Conservation (phyloP, 2,797 vertebrate species). For the Apodemus agrarius region DNA sequence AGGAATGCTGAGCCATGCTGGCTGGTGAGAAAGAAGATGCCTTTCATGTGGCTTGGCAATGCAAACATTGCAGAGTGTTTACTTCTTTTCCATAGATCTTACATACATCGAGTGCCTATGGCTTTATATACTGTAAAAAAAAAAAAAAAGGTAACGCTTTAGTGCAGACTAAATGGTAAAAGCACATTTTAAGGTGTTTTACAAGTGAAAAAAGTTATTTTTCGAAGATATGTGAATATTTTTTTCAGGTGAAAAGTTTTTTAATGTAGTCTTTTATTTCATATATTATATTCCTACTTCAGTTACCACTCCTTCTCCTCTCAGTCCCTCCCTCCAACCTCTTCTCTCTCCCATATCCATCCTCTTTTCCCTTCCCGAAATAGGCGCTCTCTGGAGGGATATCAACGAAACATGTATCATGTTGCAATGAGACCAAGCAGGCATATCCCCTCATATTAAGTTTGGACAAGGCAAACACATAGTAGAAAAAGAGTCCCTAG, state of each 20-base stretch:
- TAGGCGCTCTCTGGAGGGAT: rapidly evolving
- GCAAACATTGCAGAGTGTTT: conserved; percentile 64
- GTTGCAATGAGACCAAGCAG: neutral
- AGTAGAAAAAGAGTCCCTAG: neutral
- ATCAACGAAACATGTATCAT: neutral
- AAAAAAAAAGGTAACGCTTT: neutral
- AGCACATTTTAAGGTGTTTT: conserved; percentile 62
- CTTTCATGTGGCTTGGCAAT: conserved; percentile 75
- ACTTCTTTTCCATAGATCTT: conserved; percentile 42
- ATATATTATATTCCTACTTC: neutral
- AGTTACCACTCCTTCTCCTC: neutral
- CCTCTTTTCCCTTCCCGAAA: neutral
- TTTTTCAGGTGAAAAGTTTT: neutral
- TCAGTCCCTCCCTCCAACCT: neutral
- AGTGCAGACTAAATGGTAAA: neutral
- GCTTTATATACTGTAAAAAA: neutral
- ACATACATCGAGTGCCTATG: neutral
- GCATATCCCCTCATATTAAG: neutral
- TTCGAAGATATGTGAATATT: neutral
- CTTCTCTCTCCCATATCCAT: neutral
- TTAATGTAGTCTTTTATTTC: neutral
- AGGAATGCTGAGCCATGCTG: conserved; percentile 73
- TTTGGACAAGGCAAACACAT: neutral
- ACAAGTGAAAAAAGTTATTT: neutral
- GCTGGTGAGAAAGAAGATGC: conserved; percentile 46